Evolutionary conservation across 2,113 vertebrate genomes (phyloP).

Genomic region (Dermatemys mawii): DNA sequence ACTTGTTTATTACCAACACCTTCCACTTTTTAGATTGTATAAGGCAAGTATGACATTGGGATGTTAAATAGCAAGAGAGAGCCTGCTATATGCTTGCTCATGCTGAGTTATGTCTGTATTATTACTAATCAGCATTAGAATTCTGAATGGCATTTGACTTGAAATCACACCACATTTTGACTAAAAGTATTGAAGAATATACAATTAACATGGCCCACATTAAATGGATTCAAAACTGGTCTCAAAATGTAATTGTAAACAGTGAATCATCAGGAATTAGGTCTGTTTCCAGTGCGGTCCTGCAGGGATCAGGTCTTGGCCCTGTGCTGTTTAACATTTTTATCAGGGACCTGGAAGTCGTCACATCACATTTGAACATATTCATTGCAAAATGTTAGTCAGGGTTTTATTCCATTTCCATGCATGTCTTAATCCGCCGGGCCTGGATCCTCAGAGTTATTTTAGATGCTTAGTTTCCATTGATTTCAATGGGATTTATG

Average conservation of each 20-base stretch:
- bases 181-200: background rate
- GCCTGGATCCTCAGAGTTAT: background rate
- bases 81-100: background rate
- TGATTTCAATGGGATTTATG: background rate
- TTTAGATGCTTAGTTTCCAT: background rate
- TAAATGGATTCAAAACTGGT: background rate
- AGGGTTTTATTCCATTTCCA: background rate
- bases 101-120: background rate
- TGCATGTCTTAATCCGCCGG: background rate
- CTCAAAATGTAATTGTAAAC: background rate
- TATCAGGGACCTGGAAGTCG: background rate
- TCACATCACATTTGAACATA: background rate
- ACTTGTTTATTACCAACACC: slow-evolving; percentile 10
- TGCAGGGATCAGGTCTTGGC: background rate
- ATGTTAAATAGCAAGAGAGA: fast-evolving
- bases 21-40: fast-evolving
- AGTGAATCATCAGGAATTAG: background rate
- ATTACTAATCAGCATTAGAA: background rate
- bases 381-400: background rate
- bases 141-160: too few species aligned
- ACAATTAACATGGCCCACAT: background rate
- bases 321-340: background rate
- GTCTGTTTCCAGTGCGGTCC: background rate
- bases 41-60: background rate
- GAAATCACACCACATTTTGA: background rate